Base-by-base conservation (phyloP, 2,888 invertebrate genomes). In the Agriopis leucophaearia region DNA sequence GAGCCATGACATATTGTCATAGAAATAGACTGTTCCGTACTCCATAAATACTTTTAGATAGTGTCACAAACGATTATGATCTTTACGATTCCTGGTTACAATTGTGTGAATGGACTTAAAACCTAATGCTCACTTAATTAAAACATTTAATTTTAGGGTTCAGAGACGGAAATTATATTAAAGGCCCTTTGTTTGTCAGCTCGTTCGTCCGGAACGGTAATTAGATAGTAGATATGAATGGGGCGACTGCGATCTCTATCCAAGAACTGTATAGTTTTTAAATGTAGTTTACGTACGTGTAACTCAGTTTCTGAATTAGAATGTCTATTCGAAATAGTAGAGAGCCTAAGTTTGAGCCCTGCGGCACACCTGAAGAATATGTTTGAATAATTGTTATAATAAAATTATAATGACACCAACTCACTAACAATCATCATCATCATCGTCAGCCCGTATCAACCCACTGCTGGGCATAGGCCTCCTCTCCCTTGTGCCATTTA, bases 111-210 rank as follows among this genome's bases (percentile, higher is more conserved):
- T 58, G 50, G 48, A 40, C 48, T 15, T 47, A 50, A 40, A 40
- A n/a, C 44, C 10, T 56, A 52, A 48, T 65, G 59, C 16, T 35
- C 60, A 66, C 66, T 64, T 74, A 70, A 72, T 74, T 74, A 71
- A 67, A 67, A 68, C 64, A 56, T 74, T 70, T 66, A 66, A 70
- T 68, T 68, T 72, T 59, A 67, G 66, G 69, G 60, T 50, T 18
- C 16, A 35, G 51, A 36, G 51, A 38, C 66, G 66, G 62, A 58
- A 60, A 66, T 61, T 56, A 13, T 66, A 36, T 55, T 60, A 44
- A 42, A 40, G 16, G 38, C 16, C 51, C 52, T 62, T 66, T 66
- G 61, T 66, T 57, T 66, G 66, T 62, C 38, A 9, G 61, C 52
- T 45, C 40, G 66, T 56, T 52, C 60, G 56, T 44, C 56, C 51